Percentiles rank a stretch among this genome's conserved stretches.
phyloP scores from a whole-genome alignment of 2,888 invertebrate species.

The Brachyptera risi region DNA sequence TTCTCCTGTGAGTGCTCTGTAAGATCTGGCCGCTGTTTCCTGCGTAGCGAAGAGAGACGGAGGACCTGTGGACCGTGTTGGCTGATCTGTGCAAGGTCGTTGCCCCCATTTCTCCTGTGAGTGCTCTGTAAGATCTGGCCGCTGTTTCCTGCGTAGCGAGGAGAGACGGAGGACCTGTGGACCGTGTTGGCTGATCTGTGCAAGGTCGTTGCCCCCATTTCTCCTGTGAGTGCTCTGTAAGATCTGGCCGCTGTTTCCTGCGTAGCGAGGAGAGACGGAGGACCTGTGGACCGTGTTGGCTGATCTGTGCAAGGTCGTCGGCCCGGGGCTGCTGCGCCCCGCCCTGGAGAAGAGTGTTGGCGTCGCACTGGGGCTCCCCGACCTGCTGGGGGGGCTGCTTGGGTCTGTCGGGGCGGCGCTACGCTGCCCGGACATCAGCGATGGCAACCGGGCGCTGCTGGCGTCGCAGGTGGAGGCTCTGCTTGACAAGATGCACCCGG shows the following conservation, averaged over 20 bases:
- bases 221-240: no score
- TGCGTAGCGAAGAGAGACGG: no score
- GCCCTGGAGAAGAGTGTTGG: slow-evolving; percentile 52
- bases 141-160: no score
- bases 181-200: no score
- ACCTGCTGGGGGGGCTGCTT: slow-evolving; percentile 33
- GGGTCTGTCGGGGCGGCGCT: slow-evolving; percentile 46
- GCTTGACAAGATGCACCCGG: slow-evolving; percentile 46
- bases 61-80: no score
- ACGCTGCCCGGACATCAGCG: slow-evolving; percentile 52
- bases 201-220: no score
- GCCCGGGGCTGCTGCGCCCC: slow-evolving; percentile 53
- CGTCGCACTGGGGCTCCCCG: slow-evolving; percentile 40
- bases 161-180: no score
- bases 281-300: slow-evolving; percentile 51
- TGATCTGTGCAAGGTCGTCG: slow-evolving; percentile 53
- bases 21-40: no score
- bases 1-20: no score
- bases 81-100: no score
- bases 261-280: slow-evolving; percentile 44
- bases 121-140: no score
- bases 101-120: no score
- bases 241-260: slow-evolving; percentile 6
- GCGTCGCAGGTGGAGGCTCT: slow-evolving; percentile 50
- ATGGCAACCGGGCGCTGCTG: slow-evolving; percentile 55